Evolutionary conservation across 1,140 invertebrate genomes (phyloP), one percentile per base, ranked within the genome.

Genomic region (Maniola jurtina): DNA sequence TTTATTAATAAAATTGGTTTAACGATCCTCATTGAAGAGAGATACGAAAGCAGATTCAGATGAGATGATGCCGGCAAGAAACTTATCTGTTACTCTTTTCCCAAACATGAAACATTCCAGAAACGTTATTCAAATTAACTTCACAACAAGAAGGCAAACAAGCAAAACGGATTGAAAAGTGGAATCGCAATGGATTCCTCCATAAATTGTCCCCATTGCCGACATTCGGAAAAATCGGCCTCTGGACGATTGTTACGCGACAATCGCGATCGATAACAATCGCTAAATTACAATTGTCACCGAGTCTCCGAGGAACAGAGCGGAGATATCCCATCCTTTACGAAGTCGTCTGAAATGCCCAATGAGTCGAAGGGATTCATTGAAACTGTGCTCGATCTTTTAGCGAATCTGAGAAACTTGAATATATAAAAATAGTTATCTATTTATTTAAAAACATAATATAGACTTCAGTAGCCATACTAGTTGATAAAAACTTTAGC

Each of bases 291-390:
- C 25, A 13, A 55, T 35, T 16, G 11, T 5, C 13, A n/a, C 5
- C 15, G 9, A 5, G 6, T 34, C 25, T 34, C 13, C 8, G 25
- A 54, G 9, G 9, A 33, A 13, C 15, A 25, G 34, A 35, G 35
- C 6, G 15, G 33, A 55, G 35, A 9, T 35, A 11, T 6, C 25
- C 5, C 15, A 52, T 52, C 60, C 60, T 50, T 45, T 68, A 57
- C 48, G 52, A 42, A 58, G 42, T 57, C 56, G 45, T 33, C 34
- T 58, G 55, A 42, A 59, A 68, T 52, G 62, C 34, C 54, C 66
- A 58, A 66, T 62, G 42, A 62, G 68, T 52, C 50, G 61, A 58
- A 65, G 56, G 64, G 48, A 45, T 66, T 48, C 52, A 48, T 55
- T 54, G 60, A 62, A 57, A 38, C 45, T 48, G n/a, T 61, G 54